A percentile compares a stretch with the other conserved stretches of the same genome.
phyloP scores from a whole-genome alignment of 2,797 vertebrate genomes.

The Anguilla marmorata region DNA sequence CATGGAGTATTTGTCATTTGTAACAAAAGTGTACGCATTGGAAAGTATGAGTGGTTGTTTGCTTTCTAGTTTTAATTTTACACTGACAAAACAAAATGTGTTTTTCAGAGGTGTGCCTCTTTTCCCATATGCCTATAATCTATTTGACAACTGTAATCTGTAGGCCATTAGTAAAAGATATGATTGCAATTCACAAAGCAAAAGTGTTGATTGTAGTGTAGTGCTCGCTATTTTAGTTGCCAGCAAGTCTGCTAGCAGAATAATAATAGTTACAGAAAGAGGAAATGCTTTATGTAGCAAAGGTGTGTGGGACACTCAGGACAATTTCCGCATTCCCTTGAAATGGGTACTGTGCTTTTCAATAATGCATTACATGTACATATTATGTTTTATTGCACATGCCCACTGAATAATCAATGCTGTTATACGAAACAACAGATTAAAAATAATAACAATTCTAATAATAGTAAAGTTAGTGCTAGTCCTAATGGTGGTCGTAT shows the following conservation, averaged over 20 bases:
- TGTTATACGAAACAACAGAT: not conserved
- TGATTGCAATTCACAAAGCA: too few relatives aligned
- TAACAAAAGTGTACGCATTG: not conserved
- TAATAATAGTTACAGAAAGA: not conserved
- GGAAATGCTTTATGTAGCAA: not conserved
- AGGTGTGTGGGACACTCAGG: not conserved
- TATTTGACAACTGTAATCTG: not conserved
- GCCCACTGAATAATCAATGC: not conserved
- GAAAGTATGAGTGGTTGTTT: not conserved
- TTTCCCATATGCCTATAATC: not conserved
- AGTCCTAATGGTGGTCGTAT: not conserved
- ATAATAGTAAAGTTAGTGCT: not conserved
- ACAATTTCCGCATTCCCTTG: not conserved
- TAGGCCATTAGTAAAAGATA: too few relatives aligned
- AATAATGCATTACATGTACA: not conserved
- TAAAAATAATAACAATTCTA: not conserved
- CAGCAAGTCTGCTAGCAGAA: too few relatives aligned
- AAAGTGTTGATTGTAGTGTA: too few relatives aligned
- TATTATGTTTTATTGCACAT: slow-evolving; percentile 2
- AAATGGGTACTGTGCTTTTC: not conserved
- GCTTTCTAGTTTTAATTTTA: not conserved
- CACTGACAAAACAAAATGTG: not conserved
- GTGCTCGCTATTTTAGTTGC: too few relatives aligned
- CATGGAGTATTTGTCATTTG: not conserved
- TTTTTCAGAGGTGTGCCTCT: not conserved